Evolutionary conservation across 2,888 invertebrate genomes (phyloP).

Genomic region (Acrocyrtus sp.): DNA sequence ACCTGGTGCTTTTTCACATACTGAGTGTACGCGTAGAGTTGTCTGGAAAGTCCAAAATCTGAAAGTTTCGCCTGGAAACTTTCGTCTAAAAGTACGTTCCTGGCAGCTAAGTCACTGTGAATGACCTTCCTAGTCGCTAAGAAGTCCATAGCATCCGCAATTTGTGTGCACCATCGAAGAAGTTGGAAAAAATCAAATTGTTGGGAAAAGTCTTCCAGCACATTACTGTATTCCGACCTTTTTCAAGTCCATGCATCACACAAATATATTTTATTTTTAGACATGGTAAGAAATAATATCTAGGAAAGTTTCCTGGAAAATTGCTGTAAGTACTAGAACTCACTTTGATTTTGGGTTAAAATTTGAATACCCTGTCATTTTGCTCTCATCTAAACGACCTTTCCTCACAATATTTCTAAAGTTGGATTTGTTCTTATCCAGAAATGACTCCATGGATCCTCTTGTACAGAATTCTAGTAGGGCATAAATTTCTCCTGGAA

Average conservation of each 20-base stretch:
- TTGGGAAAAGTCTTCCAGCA: too few species aligned
- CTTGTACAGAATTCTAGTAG: conserved; percentile 22
- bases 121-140: conserved; percentile 13
- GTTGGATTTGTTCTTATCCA: conserved; percentile 14
- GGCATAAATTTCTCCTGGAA: conserved; percentile 20
- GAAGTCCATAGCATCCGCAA: conserved; percentile 40
- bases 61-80: conserved; percentile 17
- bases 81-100: conserved; percentile 12
- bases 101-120: conserved; percentile 22
- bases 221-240: too few species aligned
- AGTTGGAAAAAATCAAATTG: conserved; percentile 17
- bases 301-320: too few species aligned
- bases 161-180: conserved; percentile 19
- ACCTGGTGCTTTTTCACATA: conserved; percentile 32
- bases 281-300: too few species aligned
- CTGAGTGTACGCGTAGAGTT: conserved; percentile 27
- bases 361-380: too few species aligned
- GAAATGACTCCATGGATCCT: conserved; percentile 23
- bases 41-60: conserved; percentile 28
- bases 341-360: too few species aligned
- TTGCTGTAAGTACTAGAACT: too few species aligned
- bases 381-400: conserved; percentile 4
- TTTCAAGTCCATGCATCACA: too few species aligned
- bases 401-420: conserved; percentile 26
- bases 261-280: too few species aligned